Percentiles rank a stretch among this genome's conserved stretches.
Evolutionary conservation across 2,797 vertebrate species (phyloP).

Genomic region (Semaprochilodus insignis): DNA sequence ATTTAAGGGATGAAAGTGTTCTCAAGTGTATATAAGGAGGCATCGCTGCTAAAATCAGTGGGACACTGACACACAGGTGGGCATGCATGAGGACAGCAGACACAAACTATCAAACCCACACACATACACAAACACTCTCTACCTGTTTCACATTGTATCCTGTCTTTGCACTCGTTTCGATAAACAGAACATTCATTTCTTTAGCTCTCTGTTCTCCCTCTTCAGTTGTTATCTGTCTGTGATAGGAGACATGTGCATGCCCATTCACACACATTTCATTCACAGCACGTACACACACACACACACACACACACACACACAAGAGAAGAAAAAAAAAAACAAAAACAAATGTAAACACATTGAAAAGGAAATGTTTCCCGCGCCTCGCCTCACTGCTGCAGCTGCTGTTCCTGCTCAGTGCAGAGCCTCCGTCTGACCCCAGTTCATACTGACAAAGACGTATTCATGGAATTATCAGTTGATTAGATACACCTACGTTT

Average conservation of each 20-base stretch:
- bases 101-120: not conserved
- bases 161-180: slow-evolving; percentile 84
- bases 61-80: not conserved
- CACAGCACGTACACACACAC: slow-evolving; percentile 51
- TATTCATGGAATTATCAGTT: not conserved
- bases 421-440: slow-evolving; percentile 46
- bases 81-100: not conserved
- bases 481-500: not conserved
- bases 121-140: slow-evolving; percentile 60
- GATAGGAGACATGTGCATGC: slow-evolving; percentile 60
- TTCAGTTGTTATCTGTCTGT: slow-evolving; percentile 82
- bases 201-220: slow-evolving; percentile 81
- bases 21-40: not conserved
- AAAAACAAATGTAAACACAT: slow-evolving; percentile 64
- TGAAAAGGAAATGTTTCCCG: slow-evolving; percentile 65
- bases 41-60: not conserved
- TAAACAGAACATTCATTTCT: slow-evolving; percentile 85
- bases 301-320: not conserved
- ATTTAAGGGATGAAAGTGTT: not conserved
- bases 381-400: slow-evolving; percentile 66
- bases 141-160: slow-evolving; percentile 86
- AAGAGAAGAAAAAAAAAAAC: not conserved
- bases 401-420: slow-evolving; percentile 57
- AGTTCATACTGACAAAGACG: not conserved
- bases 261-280: slow-evolving; percentile 11